Percentiles rank a stretch among this genome's conserved stretches.
Conservation (phyloP, 2,888 invertebrate species). For the Axea sp. region DNA sequence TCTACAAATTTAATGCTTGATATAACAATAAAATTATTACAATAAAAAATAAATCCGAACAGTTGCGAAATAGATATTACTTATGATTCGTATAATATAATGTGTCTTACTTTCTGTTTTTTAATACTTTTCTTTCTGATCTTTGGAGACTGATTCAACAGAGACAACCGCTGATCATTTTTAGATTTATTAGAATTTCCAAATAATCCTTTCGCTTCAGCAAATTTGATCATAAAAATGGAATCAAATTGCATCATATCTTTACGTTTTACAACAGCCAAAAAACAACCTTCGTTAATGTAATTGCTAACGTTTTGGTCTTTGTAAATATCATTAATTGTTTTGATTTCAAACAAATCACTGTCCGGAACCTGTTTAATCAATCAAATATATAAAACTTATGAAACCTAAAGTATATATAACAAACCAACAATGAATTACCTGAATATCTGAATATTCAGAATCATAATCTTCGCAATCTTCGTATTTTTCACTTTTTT, state of each 20-base stretch:
- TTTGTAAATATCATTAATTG: slow-evolving; percentile 82
- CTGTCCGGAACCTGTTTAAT: slow-evolving; percentile 87
- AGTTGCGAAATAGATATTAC: no score
- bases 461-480: slow-evolving; percentile 62
- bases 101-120: slow-evolving; percentile 65
- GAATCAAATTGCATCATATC: slow-evolving; percentile 89
- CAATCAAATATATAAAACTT: no score
- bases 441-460: slow-evolving; percentile 58
- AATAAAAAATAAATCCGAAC: no score
- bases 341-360: slow-evolving; percentile 85
- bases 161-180: slow-evolving; percentile 63
- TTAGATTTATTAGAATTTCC: slow-evolving; percentile 80
- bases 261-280: slow-evolving; percentile 85
- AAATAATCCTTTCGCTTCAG: slow-evolving; percentile 89
- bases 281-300: slow-evolving; percentile 82
- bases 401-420: no score
- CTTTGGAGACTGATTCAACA: slow-evolving; percentile 43
- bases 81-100: no score
- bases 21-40: no score
- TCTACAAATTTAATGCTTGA: slow-evolving; percentile 74
- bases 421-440: slow-evolving; percentile 2
- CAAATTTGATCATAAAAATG: slow-evolving; percentile 91
- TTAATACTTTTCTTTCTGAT: slow-evolving; percentile 63
- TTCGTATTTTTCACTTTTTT: slow-evolving; percentile 43
- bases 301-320: slow-evolving; percentile 80